Percentiles rank a stretch among this genome's conserved stretches.
phyloP scores from a whole-genome alignment of 2,888 invertebrate genomes.

The Empis livida region DNA sequence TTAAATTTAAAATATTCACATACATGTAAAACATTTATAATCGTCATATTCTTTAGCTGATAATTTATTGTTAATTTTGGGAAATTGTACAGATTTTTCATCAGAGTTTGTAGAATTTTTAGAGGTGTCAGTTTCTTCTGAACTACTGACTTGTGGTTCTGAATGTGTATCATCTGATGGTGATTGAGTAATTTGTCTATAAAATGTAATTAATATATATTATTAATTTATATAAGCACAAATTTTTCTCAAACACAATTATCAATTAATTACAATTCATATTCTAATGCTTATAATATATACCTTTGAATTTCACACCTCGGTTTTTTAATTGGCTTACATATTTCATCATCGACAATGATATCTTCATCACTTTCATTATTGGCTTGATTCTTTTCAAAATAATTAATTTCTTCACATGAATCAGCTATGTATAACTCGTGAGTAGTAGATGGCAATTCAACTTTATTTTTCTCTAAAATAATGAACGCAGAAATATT shows the following conservation, averaged over 20 bases:
- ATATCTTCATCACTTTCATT: constrained; percentile 36
- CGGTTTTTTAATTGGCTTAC: not conserved
- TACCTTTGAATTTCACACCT: not conserved
- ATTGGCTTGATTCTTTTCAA: constrained; percentile 14
- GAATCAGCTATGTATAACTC: constrained; percentile 35
- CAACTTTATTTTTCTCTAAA: constrained; percentile 32
- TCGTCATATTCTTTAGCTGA: not conserved
- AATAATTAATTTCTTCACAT: constrained; percentile 23
- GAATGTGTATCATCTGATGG: constrained; percentile 30
- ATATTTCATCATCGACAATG: constrained; percentile 33
- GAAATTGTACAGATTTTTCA: no score
- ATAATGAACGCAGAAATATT: not conserved
- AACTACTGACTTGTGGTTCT: constrained; percentile 34
- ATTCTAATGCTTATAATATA: no score
- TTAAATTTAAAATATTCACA: no score
- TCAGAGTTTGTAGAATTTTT: not conserved
- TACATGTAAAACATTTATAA: constrained; percentile 1
- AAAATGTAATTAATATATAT: not conserved
- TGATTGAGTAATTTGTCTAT: constrained; percentile 13
- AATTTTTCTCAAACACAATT: no score
- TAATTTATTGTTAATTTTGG: not conserved
- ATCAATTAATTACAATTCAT: no score
- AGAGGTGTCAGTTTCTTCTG: constrained; percentile 16
- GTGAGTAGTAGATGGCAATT: constrained; percentile 34
- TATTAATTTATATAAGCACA: not conserved